Evolutionary conservation across 2,797 vertebrate genomes (phyloP), one percentile per base, ranked within the genome.

Genomic region (Microchirus variegatus): DNA sequence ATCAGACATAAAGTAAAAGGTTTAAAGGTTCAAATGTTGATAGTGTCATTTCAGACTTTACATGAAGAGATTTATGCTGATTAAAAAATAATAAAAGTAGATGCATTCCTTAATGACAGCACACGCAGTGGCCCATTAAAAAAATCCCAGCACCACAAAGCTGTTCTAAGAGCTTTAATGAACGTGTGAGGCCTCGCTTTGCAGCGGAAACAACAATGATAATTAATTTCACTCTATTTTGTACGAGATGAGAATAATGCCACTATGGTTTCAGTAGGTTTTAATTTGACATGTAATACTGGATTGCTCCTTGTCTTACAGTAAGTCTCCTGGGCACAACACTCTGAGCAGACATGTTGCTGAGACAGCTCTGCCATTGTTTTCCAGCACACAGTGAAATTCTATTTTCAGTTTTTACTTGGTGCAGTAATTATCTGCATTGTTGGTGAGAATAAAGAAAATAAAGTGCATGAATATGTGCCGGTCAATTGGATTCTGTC

Each of bases 401-500:
- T 94, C 92, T 94, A 94, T 93, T 94, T 94, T 93, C 89, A 90
- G 90, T 93, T 93, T 48, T 94, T 93, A 92, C 92, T 93, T 85
- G 90, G 86, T 91, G 92, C 90, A 89, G 92, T 94, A 94, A 94
- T 94, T 94, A 94, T 94, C 91, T 85, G 89, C 92, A 94, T 94
- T 94, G 93, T 94, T 92, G 91, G 88, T 81, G 84, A 92, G 91
- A 91, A 94, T 94, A 94, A 94, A 94, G 93, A 93, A 93, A 94
- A 94, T 93, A 94, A 92, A 94, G 92, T 93, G 91, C 90, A 92
- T 92, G 93, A 93, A 93, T 93, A 90, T 92, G 91, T 93, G 92
- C 89, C 91, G 93, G 93, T 94, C 93, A 94, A 94, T 94, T 93
- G 93, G 91, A 94, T 93, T 94, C 93, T 94, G 93, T 94, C 93